Evolutionary conservation across 1,140 invertebrate species (phyloP).

Genomic region (Apis mellifera): DNA sequence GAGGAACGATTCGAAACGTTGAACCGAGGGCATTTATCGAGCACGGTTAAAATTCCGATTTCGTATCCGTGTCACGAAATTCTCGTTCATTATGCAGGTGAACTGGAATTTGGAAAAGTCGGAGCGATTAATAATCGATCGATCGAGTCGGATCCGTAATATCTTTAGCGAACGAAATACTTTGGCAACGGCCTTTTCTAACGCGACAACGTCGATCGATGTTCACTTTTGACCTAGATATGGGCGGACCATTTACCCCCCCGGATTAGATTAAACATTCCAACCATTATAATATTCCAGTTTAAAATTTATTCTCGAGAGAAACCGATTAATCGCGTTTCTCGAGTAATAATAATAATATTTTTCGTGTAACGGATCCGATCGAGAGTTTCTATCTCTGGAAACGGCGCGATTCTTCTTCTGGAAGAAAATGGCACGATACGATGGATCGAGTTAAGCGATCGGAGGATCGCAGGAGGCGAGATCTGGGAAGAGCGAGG

Average conservation of each 20-base stretch:
- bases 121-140: no score
- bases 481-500: slow-evolving; percentile 60
- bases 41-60: slow-evolving; percentile 18
- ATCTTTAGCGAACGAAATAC: slow-evolving; percentile 29
- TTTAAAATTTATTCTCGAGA: background rate
- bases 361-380: no score
- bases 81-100: slow-evolving; percentile 42
- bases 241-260: background rate
- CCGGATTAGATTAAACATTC: slow-evolving; percentile 19
- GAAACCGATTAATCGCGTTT: background rate
- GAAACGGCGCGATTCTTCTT: background rate
- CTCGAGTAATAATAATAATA: no score
- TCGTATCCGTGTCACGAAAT: slow-evolving; percentile 30
- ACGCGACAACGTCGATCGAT: slow-evolving; percentile 23
- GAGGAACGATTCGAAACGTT: background rate
- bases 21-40: background rate
- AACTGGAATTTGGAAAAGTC: slow-evolving; percentile 24
- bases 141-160: background rate
- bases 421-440: slow-evolving; percentile 28
- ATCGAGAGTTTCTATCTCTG: background rate
- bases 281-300: slow-evolving; percentile 9
- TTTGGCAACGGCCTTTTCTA: slow-evolving; percentile 21
- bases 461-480: slow-evolving; percentile 33
- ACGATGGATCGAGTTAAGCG: slow-evolving; percentile 34
- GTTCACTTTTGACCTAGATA: slow-evolving; percentile 56